Conservation (phyloP, 1,140 invertebrate species). For the Calephelis virginiensis region DNA sequence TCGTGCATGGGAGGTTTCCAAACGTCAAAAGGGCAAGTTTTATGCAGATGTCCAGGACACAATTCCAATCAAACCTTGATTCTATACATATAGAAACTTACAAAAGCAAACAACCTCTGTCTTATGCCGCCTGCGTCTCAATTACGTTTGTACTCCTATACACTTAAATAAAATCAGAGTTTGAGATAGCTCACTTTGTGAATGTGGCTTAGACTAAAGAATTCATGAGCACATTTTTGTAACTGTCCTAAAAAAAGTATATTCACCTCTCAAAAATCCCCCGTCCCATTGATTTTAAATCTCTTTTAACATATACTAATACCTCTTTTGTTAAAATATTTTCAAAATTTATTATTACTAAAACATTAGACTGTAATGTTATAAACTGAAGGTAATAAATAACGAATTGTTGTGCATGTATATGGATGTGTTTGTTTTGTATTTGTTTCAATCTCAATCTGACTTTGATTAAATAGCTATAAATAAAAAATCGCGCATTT, state of each 20-base stretch:
- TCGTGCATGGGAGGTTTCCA: neutral
- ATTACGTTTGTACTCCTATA: neutral
- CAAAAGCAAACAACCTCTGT: too few species aligned
- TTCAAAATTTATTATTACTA: too few species aligned
- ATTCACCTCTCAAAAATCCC: neutral
- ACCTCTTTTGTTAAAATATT: too few species aligned
- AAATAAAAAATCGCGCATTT: too few species aligned
- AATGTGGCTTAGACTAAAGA: neutral
- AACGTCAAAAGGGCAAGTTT: neutral
- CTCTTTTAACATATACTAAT: too few species aligned
- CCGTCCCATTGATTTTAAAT: neutral
- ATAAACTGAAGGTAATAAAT: too few species aligned
- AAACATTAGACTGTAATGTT: too few species aligned
- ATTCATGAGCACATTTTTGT: neutral
- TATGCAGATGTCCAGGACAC: neutral
- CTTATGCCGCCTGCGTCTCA: neutral
- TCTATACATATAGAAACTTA: neutral
- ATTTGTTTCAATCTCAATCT: too few species aligned
- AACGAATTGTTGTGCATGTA: too few species aligned
- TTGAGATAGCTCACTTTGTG: too few species aligned
- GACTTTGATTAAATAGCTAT: too few species aligned
- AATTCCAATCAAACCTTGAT: neutral
- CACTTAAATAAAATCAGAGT: constrained; percentile 1
- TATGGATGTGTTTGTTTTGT: too few species aligned
- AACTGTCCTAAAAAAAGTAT: neutral